Percentiles rank a stretch among this genome's conserved stretches.
These are phyloP conservation scores for Rotaria magnacalcarata DNA, from an alignment of 2,888 invertebrate species.

Conservation along the genomic window DNA sequence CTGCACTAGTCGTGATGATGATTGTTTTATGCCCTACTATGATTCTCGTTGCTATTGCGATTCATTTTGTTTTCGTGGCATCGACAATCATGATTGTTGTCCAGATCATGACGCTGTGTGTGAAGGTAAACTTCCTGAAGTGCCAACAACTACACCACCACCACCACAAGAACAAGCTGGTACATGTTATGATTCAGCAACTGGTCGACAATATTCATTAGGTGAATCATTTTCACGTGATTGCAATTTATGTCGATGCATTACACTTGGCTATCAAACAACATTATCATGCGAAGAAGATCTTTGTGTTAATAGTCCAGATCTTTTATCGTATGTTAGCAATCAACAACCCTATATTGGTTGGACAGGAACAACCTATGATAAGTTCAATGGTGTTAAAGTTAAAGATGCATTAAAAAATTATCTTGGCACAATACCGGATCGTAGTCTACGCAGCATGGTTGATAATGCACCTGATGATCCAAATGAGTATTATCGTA, in stretches of 20 bases:
- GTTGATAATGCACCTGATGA: constrained; percentile 32
- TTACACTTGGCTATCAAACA: neutral
- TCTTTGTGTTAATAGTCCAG: constrained; percentile 30
- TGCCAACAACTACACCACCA: neutral
- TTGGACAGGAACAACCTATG: neutral
- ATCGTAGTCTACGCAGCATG: neutral
- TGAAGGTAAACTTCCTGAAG: neutral
- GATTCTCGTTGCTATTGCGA: constrained; percentile 47
- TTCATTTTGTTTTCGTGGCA: constrained; percentile 39
- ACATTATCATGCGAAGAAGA: constrained; percentile 14
- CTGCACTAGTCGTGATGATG: constrained; percentile 44
- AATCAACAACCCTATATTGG: neutral
- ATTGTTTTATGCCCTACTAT: constrained; percentile 46
- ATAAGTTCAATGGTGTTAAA: constrained; percentile 28
- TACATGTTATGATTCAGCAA: neutral
- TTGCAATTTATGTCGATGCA: constrained; percentile 23
- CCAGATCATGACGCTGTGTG: constrained; percentile 40
- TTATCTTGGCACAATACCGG: constrained; percentile 20
- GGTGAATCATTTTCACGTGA: neutral
- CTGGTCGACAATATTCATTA: neutral
- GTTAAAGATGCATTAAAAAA: constrained; percentile 25
- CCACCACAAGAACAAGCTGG: neutral
- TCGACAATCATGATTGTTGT: constrained; percentile 45
- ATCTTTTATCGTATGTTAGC: neutral
- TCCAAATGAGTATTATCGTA: constrained; percentile 20